Conservation (phyloP, 2,113 vertebrate species). For the Corapipo altera region DNA sequence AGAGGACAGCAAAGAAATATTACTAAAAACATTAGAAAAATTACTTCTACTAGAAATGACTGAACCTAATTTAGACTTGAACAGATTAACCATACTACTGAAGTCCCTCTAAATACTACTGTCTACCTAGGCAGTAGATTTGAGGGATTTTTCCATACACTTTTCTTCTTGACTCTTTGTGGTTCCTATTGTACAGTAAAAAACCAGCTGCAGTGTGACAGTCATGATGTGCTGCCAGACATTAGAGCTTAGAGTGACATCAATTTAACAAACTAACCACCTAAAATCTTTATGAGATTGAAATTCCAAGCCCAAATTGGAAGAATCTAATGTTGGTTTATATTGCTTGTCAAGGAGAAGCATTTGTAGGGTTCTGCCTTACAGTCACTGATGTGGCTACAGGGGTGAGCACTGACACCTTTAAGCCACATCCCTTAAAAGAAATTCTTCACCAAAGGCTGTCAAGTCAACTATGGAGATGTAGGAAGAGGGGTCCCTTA, state of each 20-base stretch:
- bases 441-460: neutral
- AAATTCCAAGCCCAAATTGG: neutral
- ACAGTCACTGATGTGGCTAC: neutral
- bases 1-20: neutral
- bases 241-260: neutral
- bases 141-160: neutral
- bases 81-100: neutral
- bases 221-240: accelerated
- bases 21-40: neutral
- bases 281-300: neutral
- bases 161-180: neutral
- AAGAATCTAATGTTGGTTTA: accelerated
- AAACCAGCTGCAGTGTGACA: neutral
- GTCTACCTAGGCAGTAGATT: neutral
- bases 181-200: accelerated
- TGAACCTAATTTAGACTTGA: neutral
- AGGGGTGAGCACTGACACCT: neutral
- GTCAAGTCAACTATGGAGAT: neutral
- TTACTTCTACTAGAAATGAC: neutral
- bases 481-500: neutral
- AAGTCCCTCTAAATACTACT: neutral
- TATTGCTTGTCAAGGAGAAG: neutral
- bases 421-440: neutral
- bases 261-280: neutral
- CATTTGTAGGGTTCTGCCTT: neutral